These are phyloP conservation scores for Ecdyonurus torrentis DNA, from an alignment of 2,888 invertebrate genomes.

Conservation along the genomic window DNA sequence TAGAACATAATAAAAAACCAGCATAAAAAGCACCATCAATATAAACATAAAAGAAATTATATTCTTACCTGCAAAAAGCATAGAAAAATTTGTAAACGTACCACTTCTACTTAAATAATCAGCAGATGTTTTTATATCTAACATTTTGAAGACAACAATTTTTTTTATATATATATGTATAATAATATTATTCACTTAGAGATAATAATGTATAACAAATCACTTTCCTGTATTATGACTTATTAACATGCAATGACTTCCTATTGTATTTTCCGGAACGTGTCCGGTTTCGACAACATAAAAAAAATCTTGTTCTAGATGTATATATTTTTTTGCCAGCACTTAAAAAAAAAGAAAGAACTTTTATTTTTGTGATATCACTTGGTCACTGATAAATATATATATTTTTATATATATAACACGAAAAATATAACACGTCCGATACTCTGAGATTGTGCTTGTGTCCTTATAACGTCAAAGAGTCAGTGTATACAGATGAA, in stretches of 20 bases:
- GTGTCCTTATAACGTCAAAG: not conserved
- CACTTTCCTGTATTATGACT: no score
- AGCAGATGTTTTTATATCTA: constrained; percentile 83
- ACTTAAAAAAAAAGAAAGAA: no score
- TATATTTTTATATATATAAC: no score
- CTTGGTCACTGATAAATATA: no score
- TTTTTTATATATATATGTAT: no score
- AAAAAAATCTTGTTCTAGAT: not conserved
- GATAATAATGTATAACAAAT: not conserved
- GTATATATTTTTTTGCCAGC: no score
- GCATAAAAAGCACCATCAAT: no score
- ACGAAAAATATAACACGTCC: no score
- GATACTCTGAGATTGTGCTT: not conserved
- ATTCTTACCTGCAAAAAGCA: constrained; percentile 91
- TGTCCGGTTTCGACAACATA: not conserved
- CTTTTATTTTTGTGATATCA: no score
- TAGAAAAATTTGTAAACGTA: constrained; percentile 86
- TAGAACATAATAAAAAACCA: no score
- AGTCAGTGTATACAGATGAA: not conserved
- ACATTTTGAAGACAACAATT: constrained; percentile 74
- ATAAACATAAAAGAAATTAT: no score
- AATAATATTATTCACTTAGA: not conserved
- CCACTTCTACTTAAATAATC: constrained; percentile 73
- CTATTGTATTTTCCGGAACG: not conserved
- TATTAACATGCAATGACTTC: not conserved